Conservation (phyloP, 1,140 invertebrate species). For the Drosophila nigrodunni region DNA sequence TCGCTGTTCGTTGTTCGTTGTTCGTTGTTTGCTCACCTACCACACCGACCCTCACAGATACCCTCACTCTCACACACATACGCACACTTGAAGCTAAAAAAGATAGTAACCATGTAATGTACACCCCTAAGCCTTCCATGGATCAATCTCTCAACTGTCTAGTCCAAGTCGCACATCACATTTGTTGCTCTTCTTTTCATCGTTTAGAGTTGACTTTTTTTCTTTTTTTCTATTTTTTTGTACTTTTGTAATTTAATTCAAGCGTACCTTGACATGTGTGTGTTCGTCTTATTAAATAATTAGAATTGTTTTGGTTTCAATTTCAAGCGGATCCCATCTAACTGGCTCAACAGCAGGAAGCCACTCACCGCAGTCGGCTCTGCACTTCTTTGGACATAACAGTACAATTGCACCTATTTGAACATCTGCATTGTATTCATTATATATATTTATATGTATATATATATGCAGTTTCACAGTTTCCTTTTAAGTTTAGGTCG, state of each 20-base stretch:
- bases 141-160: conserved; percentile 38
- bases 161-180: conserved; percentile 32
- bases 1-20: conserved; percentile 18
- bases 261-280: conserved; percentile 63
- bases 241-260: conserved; percentile 78
- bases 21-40: conserved; percentile 1
- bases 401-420: conserved; percentile 43
- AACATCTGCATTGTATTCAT: background rate
- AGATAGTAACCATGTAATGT: conserved; percentile 33
- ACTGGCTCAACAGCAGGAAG: conserved; percentile 59
- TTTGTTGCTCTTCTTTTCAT: conserved; percentile 63
- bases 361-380: conserved; percentile 69
- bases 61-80: background rate
- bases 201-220: conserved; percentile 42
- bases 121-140: conserved; percentile 37
- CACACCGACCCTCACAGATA: background rate
- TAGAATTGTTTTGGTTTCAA: conserved; percentile 76
- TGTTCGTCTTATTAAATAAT: conserved; percentile 68
- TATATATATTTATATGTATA: background rate
- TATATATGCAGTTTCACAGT: background rate
- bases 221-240: conserved; percentile 4
- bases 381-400: conserved; percentile 53
- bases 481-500: conserved; percentile 4
- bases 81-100: too few species aligned
- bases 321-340: conserved; percentile 59